Conservation (phyloP, 2,888 invertebrate species). For the Zeuzera pyrina region DNA sequence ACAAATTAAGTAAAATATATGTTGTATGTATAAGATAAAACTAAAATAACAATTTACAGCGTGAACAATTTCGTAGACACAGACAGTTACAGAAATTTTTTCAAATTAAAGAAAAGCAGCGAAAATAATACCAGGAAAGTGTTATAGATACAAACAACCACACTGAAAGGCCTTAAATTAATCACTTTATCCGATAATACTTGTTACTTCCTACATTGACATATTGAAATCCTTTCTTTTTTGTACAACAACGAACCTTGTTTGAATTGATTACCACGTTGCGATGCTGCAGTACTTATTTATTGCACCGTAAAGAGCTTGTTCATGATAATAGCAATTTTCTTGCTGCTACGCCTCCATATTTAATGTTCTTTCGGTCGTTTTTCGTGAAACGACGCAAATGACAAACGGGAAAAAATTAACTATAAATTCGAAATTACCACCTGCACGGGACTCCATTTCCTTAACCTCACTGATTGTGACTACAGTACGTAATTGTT, state of each 20-base stretch:
- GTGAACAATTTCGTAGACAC: no score
- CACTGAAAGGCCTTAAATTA: no score
- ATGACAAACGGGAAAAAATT: slow-evolving; percentile 34
- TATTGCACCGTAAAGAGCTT: slow-evolving; percentile 44
- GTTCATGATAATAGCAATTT: slow-evolving; percentile 57
- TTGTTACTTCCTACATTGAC: no score
- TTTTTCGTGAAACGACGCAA: slow-evolving; percentile 39
- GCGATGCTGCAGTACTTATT: slow-evolving; percentile 38
- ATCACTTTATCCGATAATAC: slow-evolving; percentile 49
- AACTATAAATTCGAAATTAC: slow-evolving; percentile 29
- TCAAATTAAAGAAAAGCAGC: no score
- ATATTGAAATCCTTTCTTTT: slow-evolving; percentile 40
- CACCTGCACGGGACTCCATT: slow-evolving; percentile 35
- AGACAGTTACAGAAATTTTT: no score
- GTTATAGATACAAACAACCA: no score
- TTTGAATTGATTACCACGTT: slow-evolving; percentile 49
- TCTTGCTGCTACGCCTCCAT: slow-evolving; percentile 42
- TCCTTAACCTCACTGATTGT: not conserved
- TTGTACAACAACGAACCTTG: slow-evolving; percentile 46
- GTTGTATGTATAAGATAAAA: no score
- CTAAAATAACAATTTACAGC: no score
- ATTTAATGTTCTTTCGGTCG: slow-evolving; percentile 36
- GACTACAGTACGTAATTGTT: no score
- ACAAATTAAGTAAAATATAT: no score
- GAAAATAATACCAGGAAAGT: slow-evolving; percentile 26